A percentile compares a stretch with the other conserved stretches of the same genome.
Evolutionary conservation across 2,888 invertebrate genomes (phyloP).

Genomic region (Escarpia spicata): DNA sequence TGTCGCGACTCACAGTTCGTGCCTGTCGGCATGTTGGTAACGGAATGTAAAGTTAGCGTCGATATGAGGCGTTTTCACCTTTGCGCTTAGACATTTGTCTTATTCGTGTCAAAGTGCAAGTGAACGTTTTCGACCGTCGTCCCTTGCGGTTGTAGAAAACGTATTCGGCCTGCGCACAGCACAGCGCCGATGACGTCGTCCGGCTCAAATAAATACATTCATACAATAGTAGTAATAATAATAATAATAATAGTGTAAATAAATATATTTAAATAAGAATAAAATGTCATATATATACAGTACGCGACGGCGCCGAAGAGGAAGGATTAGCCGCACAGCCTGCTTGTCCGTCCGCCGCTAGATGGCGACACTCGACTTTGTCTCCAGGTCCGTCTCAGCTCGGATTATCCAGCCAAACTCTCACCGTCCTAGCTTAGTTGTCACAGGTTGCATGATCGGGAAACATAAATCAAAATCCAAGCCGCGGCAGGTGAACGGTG

Average conservation of each 20-base stretch:
- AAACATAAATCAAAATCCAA: background rate
- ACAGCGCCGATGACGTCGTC: background rate
- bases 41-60: slow-evolving; percentile 16
- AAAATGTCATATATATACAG: background rate
- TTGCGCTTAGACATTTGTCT: background rate
- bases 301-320: background rate
- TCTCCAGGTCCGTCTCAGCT: background rate
- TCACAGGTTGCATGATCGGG: slow-evolving; percentile 5
- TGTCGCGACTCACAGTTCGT: background rate
- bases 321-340: background rate
- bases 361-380: background rate
- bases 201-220: slow-evolving; percentile 3
- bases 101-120: slow-evolving; percentile 12
- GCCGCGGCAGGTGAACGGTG: no score
- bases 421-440: background rate
- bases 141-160: background rate
- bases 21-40: background rate
- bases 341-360: background rate
- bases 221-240: background rate
- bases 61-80: background rate
- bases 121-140: background rate
- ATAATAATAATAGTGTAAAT: slow-evolving; percentile 7
- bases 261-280: slow-evolving; percentile 11
- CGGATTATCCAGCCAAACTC: slow-evolving; percentile 1
- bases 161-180: background rate